phyloP scores from a whole-genome alignment of 2,888 invertebrate genomes.

The Tetranychus truncatus region DNA sequence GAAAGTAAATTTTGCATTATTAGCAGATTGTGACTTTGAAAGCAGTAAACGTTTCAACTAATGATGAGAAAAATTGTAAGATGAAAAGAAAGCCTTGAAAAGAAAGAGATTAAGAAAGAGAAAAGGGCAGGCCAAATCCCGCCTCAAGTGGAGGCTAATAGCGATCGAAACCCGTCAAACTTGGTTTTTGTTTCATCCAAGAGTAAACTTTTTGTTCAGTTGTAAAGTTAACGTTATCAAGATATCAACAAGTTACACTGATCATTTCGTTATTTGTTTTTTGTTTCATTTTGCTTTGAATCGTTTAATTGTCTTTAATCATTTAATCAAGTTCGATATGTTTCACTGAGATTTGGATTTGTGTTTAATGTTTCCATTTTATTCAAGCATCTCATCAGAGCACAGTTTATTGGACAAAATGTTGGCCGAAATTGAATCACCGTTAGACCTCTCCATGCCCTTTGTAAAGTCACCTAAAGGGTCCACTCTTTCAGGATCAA shows the following conservation, averaged over 20 bases:
- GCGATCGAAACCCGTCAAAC: background rate
- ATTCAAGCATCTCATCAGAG: background rate
- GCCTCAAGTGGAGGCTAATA: background rate
- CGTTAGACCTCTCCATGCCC: background rate
- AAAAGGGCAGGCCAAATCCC: conserved; percentile 2
- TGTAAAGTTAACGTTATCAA: background rate
- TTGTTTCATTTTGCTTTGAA: background rate
- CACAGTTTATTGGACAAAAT: background rate
- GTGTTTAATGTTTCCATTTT: background rate
- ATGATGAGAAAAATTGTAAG: background rate
- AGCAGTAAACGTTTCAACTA: no score
- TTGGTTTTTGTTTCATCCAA: background rate
- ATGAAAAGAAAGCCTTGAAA: background rate
- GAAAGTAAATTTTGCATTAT: no score
- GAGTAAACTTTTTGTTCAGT: no score
- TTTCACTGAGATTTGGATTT: background rate
- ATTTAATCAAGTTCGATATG: no score
- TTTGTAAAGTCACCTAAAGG: background rate
- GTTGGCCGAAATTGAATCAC: background rate
- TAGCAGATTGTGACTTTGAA: no score
- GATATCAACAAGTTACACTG: background rate
- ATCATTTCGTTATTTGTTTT: background rate
- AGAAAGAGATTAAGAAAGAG: conserved; percentile 12
- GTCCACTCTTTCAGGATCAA: background rate
- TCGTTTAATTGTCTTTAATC: background rate